Evolutionary conservation across 2,113 vertebrate genomes (phyloP), one percentile per base, ranked within the genome.

Genomic region (Neolamprologus ventralis): DNA sequence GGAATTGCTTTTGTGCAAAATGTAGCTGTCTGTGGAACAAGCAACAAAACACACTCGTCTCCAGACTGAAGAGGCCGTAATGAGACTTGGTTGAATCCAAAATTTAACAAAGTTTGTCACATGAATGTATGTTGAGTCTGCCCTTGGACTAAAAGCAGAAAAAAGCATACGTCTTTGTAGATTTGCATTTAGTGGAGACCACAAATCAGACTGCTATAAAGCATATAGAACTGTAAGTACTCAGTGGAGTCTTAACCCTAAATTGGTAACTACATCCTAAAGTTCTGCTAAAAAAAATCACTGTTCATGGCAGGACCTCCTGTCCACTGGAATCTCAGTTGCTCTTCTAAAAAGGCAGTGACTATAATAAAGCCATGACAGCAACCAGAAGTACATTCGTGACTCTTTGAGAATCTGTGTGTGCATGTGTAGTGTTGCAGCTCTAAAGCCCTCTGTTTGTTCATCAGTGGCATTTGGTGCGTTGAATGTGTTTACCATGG

Each of bases 231-330:
- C n/a, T 45, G 37, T 26, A 26, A 42, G 23, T 12, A 28, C 23
- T 78, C 23, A 0, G 16, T 31, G 68, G 6, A 47, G 40, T 47
- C 68, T 1, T 75, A 31, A 31, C 4, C 42, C 23, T 49, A 19
- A 75, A 49, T 31, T 0, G 23, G 71, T 73, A 75, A 75, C 1
- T 5, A 47, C 42, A 19, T 47, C 9, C 4, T 75, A 47, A 75
- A 28, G 9, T 45, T 17, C 40, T 17, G 68, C 13, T 45, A 6
- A 45, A 23, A 58, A 63, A 8, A 31, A 28, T 71, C 37, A 28
- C 40, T 28, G 42, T 0, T 47, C 16, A 28, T 19, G 71, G 37
- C 21, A 73, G 5, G 68, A 73, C 40, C 40, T 17, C 68, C 68
- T 28, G 35, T 45, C 40, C 35, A 26, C 14, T 17, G 14, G 40